These are phyloP conservation scores for Stenurella melanura DNA, from an alignment of 2,888 invertebrate genomes.

Conservation along the genomic window DNA sequence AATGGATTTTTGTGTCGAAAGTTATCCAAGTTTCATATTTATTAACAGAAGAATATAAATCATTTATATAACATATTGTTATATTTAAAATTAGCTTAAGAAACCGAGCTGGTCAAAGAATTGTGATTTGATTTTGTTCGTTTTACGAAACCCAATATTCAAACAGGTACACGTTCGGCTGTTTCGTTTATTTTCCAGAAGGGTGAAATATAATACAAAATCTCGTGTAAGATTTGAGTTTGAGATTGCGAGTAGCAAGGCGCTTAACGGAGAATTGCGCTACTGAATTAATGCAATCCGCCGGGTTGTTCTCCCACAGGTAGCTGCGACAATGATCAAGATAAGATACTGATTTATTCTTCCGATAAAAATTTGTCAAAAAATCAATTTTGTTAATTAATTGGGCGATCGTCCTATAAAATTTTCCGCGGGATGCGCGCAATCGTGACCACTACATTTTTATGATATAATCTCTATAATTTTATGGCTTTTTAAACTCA, in stretches of 20 bases:
- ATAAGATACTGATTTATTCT: slow-evolving; percentile 54
- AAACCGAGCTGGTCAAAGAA: not conserved
- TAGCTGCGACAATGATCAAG: slow-evolving; percentile 52
- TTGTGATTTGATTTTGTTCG: slow-evolving; percentile 27
- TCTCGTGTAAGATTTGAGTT: slow-evolving; percentile 51
- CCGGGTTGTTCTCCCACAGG: slow-evolving; percentile 41
- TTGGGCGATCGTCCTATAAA: slow-evolving; percentile 45
- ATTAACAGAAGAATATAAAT: too few relatives aligned
- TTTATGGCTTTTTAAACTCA: slow-evolving; percentile 37
- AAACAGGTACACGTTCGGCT: slow-evolving; percentile 42
- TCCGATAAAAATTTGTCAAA: slow-evolving; percentile 60
- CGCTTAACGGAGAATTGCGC: slow-evolving; percentile 47
- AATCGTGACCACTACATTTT: slow-evolving; percentile 34
- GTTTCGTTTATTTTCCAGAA: slow-evolving; percentile 47
- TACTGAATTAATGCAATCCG: slow-evolving; percentile 47
- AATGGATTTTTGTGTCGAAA: too few relatives aligned
- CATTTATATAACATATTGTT: too few relatives aligned
- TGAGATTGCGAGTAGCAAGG: slow-evolving; percentile 50
- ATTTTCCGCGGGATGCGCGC: slow-evolving; percentile 25
- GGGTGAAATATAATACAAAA: slow-evolving; percentile 56
- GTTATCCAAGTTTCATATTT: too few relatives aligned
- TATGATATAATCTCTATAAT: slow-evolving; percentile 32
- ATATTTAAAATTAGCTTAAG: not conserved
- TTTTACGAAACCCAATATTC: slow-evolving; percentile 52
- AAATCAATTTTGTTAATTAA: slow-evolving; percentile 58